A percentile compares a stretch with the other conserved stretches of the same genome.
These are phyloP conservation scores for Rhineura floridana DNA, from an alignment of 2,113 vertebrate genomes.

Conservation along the genomic window DNA sequence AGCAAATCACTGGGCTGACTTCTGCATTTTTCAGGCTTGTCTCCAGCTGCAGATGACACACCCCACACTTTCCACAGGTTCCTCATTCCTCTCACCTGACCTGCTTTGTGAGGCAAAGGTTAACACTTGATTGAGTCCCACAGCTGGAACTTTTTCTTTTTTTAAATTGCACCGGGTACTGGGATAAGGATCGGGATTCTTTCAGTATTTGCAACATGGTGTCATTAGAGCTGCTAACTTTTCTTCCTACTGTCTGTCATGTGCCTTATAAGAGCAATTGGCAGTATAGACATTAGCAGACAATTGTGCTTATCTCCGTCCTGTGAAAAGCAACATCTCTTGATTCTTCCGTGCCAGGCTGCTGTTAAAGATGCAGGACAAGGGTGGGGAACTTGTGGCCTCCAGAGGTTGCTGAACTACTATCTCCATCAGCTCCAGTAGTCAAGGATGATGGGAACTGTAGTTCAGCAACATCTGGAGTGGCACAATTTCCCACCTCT, in stretches of 20 bases:
- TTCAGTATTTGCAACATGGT: fast-evolving
- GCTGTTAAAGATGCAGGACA: not conserved
- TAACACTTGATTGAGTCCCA: not conserved
- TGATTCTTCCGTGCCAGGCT: not conserved
- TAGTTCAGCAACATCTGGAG: not conserved
- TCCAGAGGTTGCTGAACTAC: not conserved
- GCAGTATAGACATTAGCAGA: not conserved
- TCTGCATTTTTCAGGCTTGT: conserved; percentile 1
- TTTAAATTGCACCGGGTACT: not conserved
- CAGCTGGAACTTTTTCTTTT: not conserved
- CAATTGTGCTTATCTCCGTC: not conserved
- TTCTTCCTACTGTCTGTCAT: not conserved
- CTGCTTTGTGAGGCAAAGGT: not conserved
- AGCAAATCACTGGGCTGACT: conserved; percentile 11
- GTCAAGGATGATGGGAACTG: not conserved
- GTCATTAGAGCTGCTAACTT: not conserved
- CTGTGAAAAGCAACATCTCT: not conserved
- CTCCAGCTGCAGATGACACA: not conserved
- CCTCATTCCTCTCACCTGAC: not conserved
- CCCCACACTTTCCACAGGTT: not conserved
- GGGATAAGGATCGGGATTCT: not conserved
- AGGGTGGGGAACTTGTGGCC: no score
- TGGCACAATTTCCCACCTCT: not conserved
- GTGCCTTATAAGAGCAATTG: not conserved
- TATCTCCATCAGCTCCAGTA: not conserved